These are phyloP conservation scores for Anneissia japonica DNA, from an alignment of 35 echinoderm and acorn worm species.

Conservation along the genomic window DNA sequence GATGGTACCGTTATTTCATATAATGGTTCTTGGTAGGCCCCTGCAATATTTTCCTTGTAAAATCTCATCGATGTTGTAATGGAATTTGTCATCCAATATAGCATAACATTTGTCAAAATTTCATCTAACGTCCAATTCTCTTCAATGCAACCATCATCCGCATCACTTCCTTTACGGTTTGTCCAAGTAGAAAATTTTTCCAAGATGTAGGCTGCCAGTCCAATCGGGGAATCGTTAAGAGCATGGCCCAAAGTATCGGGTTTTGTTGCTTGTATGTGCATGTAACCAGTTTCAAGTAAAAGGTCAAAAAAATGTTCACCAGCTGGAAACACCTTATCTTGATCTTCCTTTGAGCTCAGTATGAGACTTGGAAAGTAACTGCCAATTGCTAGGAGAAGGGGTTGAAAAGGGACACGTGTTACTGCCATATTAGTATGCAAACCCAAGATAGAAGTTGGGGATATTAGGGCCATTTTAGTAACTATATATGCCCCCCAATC, in stretches of 20 bases:
- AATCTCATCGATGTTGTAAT: no score
- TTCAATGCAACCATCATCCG: conserved; percentile 53
- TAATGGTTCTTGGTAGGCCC: no score
- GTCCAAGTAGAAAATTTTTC: conserved; percentile 36
- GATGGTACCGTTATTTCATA: conserved; percentile 10
- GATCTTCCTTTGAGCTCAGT: conserved; percentile 10
- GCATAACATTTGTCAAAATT: conserved; percentile 79
- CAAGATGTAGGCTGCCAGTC: conserved; percentile 67
- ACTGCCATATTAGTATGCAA: neutral
- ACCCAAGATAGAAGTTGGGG: neutral
- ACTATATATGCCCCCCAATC: conserved; percentile 52
- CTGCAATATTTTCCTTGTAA: no score
- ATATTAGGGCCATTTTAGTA: conserved; percentile 36
- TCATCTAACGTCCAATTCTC: conserved; percentile 58
- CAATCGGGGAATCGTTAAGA: conserved; percentile 64
- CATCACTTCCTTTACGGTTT: neutral
- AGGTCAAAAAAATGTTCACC: no score
- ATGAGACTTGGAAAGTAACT: conserved; percentile 31
- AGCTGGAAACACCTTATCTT: conserved; percentile 32
- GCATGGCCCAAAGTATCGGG: conserved; percentile 48
- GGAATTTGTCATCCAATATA: conserved; percentile 74
- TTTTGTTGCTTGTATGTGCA: conserved; percentile 37
- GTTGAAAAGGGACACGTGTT: no score
- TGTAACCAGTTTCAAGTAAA: no score
- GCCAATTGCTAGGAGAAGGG: conserved; percentile 21